Evolutionary conservation across 2,797 vertebrate genomes (phyloP).

Genomic region (Myiotriccus ornatus): DNA sequence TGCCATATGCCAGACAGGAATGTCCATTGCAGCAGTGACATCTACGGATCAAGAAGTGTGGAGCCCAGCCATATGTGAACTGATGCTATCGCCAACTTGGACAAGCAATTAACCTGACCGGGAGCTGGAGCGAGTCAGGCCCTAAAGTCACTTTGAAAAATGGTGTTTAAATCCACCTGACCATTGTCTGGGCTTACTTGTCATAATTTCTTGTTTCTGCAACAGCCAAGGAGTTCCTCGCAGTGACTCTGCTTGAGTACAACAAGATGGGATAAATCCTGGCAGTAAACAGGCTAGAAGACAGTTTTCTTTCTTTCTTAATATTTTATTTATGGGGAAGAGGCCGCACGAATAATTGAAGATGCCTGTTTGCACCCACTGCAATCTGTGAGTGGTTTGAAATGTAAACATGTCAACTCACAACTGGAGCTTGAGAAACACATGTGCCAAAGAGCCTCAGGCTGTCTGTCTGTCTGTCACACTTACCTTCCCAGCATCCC

Average conservation of each 20-base stretch:
- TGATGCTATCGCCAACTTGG: neutral
- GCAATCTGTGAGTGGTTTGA: constrained; percentile 55
- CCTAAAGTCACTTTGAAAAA: neutral
- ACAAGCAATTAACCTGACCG: neutral
- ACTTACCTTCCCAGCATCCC: neutral
- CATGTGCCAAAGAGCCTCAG: neutral
- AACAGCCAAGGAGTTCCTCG: neutral
- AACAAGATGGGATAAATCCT: constrained; percentile 5
- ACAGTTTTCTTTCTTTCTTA: constrained; percentile 4
- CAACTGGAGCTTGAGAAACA: constrained; percentile 1
- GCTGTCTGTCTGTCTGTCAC: neutral
- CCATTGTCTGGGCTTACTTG: constrained; percentile 20
- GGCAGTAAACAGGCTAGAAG: constrained; percentile 11
- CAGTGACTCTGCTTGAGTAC: neutral
- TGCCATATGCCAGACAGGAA: neutral
- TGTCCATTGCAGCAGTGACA: neutral
- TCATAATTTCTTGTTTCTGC: constrained; percentile 14
- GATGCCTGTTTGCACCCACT: constrained; percentile 46
- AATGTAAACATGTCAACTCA: constrained; percentile 50
- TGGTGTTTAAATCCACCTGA: neutral
- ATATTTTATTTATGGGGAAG: constrained; percentile 46
- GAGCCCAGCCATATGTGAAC: neutral
- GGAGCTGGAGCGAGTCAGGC: neutral
- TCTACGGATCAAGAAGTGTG: neutral
- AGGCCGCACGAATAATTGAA: constrained; percentile 40